Evolutionary conservation across 1,140 invertebrate species (phyloP).

Genomic region (Dendroctonus valens): DNA sequence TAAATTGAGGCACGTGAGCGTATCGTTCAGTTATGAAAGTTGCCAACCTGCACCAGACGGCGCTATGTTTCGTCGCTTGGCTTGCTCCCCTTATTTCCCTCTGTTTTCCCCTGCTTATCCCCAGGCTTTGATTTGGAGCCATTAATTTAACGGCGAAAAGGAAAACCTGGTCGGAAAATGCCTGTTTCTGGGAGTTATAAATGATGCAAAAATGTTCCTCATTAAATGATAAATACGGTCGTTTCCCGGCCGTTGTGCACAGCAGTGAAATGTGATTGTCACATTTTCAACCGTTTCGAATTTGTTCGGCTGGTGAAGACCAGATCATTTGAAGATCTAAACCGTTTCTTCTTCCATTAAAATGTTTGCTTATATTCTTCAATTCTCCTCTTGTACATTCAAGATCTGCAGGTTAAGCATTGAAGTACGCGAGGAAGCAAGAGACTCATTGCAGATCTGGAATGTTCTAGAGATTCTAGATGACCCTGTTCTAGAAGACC

Average conservation of each 20-base stretch:
- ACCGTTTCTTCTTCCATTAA: no score
- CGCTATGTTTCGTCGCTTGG: conserved; percentile 6
- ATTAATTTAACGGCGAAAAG: conserved; percentile 15
- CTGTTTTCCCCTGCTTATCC: not conserved
- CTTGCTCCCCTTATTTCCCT: conserved; percentile 6
- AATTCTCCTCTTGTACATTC: no score
- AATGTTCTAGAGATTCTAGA: no score
- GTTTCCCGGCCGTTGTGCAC: not conserved
- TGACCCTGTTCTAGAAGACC: no score
- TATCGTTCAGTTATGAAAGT: not conserved
- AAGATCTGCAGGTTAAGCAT: no score
- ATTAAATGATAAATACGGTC: conserved; percentile 9
- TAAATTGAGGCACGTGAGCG: no score
- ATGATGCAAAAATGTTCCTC: conserved; percentile 12
- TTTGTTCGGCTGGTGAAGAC: not conserved
- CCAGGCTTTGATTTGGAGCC: conserved; percentile 6
- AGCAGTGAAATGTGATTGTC: not conserved
- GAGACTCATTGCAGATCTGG: no score
- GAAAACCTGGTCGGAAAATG: conserved; percentile 11
- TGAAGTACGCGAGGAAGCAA: no score
- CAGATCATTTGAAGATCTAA: no score
- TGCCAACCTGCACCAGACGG: conserved; percentile 7
- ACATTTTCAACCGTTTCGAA: not conserved
- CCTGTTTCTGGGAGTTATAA: conserved; percentile 9
- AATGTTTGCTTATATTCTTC: no score